These are phyloP conservation scores for Callocephalon fimbriatum DNA, from an alignment of 2,113 vertebrate genomes.

Conservation along the genomic window DNA sequence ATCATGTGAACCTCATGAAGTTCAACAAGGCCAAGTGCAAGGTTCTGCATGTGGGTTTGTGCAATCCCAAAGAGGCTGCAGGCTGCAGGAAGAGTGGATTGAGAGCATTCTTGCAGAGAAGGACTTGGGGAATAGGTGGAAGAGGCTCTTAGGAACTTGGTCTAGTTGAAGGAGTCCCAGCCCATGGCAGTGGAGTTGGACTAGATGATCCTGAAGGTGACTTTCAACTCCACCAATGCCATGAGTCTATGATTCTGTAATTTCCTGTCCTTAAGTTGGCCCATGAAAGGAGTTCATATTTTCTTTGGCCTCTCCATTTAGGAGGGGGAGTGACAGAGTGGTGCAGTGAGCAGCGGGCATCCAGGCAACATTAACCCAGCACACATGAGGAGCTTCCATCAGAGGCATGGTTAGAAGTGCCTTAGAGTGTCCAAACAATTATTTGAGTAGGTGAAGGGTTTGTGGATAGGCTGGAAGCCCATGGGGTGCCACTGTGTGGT, in stretches of 20 bases:
- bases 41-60: not conserved
- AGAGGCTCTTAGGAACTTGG: not conserved
- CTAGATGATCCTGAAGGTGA: not conserved
- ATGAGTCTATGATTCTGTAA: not conserved
- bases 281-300: not conserved
- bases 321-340: not conserved
- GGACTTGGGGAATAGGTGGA: not conserved
- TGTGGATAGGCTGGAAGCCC: not conserved
- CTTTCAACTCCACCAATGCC: not conserved
- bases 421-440: not conserved
- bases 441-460: not conserved
- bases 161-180: not conserved
- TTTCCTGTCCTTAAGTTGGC: not conserved
- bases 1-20: not conserved
- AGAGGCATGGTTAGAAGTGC: not conserved
- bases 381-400: not conserved
- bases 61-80: not conserved
- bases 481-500: not conserved
- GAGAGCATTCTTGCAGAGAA: not conserved
- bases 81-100: not conserved
- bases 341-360: not conserved
- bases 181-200: not conserved
- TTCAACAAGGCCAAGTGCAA: not conserved
- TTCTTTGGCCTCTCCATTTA: not conserved
- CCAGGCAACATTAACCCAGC: not conserved